Base-by-base conservation (phyloP, 2,797 vertebrate genomes). In the Phalloptychus januarius region DNA sequence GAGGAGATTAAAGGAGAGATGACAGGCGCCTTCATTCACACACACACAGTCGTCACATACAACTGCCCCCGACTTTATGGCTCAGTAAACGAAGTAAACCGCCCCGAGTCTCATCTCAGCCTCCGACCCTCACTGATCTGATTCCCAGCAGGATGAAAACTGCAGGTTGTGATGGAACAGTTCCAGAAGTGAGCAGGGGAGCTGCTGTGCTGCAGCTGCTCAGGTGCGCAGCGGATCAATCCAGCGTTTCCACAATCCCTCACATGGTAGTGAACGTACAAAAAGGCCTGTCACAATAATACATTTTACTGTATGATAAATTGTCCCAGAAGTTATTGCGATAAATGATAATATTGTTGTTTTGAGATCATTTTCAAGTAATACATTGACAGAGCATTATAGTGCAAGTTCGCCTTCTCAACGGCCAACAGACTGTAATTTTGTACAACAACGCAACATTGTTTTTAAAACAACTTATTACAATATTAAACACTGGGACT, bases 101-200 rank as follows among this genome's bases (percentile, higher is more conserved):
- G 71, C 72, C 78, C 65, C 78, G 40, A 20, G 45, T 81, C 83
- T 86, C 65, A 87, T 74, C 76, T 72, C 70, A 80, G 87, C 80
- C 79, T 52, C 2, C 1, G 31, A 77, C 82, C 61, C 86, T 81
- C 77, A 79, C 88, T 71, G 78, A 86, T 88, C 72, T 80, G 72
- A 86, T 83, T 86, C 85, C 85, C 82, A 45, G 36, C 6, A 72
- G 81, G 75, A 46, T 89, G 72, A 87, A 91, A 86, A 74, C 78
- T 75, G 73, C 83, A 81, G 79, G 83, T 69, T 79, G 83, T 80
- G 88, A 84, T 74, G 76, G 84, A 87, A 86, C 76, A 63, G 76
- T 84, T 86, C 52, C 72, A 80, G 76, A 20, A 40, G 54, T 56
- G 71, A 20, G 72, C 74, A 73, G 79, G 72, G 78, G 86, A 84